Evolutionary conservation across 2,888 invertebrate genomes (phyloP), one percentile per base, ranked within the genome.

Genomic region (Odontocolon sp.): DNA sequence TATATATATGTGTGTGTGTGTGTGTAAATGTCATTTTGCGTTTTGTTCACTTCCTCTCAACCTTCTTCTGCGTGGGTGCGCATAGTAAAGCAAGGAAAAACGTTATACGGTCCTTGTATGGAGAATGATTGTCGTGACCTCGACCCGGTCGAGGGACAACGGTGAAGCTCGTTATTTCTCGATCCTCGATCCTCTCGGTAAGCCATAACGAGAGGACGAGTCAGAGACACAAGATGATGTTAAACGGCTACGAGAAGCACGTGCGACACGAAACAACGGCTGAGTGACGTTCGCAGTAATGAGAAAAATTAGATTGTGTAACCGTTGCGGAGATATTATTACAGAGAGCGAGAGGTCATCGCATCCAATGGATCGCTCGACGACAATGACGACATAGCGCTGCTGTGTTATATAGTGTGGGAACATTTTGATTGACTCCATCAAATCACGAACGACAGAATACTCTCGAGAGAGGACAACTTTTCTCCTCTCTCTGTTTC

Each of bases 81-180:
- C 57, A 50, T 68, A 18, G 33, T 72, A 63, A 68, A 63, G 54
- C 59, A n/a, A 38, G 61, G 26, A 21, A 56, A 63, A 72, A 72
- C 67, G 67, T 72, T 77, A 63, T 68, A 59, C 45, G 42, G 61
- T 14, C 9, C 72, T 33, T 77, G 72, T 77, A 77, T 56, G 77
- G 72, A 67, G 8, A 66, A 76, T 72, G 77, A 77, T 77, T 77
- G 68, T 57, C 72, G 72, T 77, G 77, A 77, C 77, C 77, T 77
- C 77, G 77, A 77, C 74, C 71, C 72, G 76, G 69, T 76, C 71
- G 64, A 75, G 78, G 74, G 67, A 67, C 76, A 77, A 63, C 73
- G 76, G 77, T 77, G 77, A 77, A 66, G 64, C 77, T 74, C 70
- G 77, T 77, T 77, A 77, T 66, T 73, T 66, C 74, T 45, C 47